phyloP scores from a whole-genome alignment of 2,797 vertebrate species.

The Nothura maculosa region DNA sequence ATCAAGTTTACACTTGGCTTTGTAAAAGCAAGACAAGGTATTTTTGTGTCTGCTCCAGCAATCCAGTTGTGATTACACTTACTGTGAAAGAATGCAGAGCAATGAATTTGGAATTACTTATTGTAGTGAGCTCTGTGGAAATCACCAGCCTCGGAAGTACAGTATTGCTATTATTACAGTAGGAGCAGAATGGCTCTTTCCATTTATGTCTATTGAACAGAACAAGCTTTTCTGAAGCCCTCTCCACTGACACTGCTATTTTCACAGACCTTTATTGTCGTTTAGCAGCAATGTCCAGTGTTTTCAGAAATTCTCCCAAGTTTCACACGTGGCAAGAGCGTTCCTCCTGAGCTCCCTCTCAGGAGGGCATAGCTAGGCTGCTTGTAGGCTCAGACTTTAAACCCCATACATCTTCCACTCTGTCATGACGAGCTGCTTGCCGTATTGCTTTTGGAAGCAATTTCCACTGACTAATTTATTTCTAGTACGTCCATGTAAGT shows the following conservation, averaged over 20 bases:
- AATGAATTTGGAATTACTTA: neutral
- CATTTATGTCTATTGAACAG: neutral
- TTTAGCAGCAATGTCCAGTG: neutral
- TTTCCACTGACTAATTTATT: slow-evolving; percentile 14
- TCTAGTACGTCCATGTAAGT: neutral
- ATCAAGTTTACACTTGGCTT: neutral
- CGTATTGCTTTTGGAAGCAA: neutral
- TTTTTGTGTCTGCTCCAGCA: neutral
- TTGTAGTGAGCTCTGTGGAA: neutral
- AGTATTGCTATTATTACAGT: neutral
- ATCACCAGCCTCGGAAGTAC: neutral
- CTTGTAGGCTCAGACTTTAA: neutral
- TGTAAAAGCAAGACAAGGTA: neutral
- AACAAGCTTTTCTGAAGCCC: neutral
- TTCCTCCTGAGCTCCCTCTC: neutral
- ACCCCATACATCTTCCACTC: neutral
- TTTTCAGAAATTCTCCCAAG: neutral
- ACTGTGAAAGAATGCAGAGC: neutral
- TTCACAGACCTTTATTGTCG: neutral
- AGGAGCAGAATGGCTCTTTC: neutral
- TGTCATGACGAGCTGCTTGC: neutral
- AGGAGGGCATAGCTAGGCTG: neutral
- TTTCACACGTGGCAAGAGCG: neutral
- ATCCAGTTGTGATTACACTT: neutral
- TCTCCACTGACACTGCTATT: neutral